A percentile compares a stretch with the other conserved stretches of the same genome.
These are phyloP conservation scores for Apamea sordens DNA, from an alignment of 2,888 invertebrate species.

Conservation along the genomic window DNA sequence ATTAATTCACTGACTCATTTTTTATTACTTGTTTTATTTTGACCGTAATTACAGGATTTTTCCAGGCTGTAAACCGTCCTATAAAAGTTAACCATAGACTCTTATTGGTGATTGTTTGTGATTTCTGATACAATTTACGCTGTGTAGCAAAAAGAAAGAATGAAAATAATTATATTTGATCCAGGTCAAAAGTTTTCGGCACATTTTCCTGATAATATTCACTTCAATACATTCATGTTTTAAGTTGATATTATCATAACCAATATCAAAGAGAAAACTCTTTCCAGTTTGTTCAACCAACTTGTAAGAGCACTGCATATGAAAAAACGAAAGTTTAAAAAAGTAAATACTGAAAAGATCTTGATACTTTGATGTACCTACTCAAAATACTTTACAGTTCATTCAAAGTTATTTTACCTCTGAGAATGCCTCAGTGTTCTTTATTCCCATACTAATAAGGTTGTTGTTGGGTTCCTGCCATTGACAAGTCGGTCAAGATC, in stretches of 20 bases:
- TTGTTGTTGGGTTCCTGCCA: not conserved
- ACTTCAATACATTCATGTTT: not conserved
- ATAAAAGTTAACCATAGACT: too few relatives aligned
- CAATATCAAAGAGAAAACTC: not conserved
- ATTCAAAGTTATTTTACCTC: not conserved
- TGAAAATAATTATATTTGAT: too few relatives aligned
- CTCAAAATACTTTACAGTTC: conserved; percentile 12
- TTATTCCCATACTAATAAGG: not conserved
- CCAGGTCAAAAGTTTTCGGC: not conserved
- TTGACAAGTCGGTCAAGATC: not conserved
- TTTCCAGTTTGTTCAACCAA: not conserved
- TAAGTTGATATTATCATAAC: not conserved
- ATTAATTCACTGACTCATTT: too few relatives aligned
- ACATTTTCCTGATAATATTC: not conserved
- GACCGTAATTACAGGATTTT: too few relatives aligned
- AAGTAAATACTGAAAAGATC: not conserved
- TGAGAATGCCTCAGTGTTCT: not conserved
- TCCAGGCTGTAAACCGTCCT: too few relatives aligned
- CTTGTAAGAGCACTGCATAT: not conserved
- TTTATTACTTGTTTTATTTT: too few relatives aligned
- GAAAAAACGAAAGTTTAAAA: not conserved
- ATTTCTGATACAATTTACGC: not conserved
- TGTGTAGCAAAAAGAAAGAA: too few relatives aligned
- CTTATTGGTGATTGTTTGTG: too few relatives aligned
- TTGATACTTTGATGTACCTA: not conserved